phyloP scores from a whole-genome alignment of 1,140 invertebrate genomes.

The Aphelinus certus region DNA sequence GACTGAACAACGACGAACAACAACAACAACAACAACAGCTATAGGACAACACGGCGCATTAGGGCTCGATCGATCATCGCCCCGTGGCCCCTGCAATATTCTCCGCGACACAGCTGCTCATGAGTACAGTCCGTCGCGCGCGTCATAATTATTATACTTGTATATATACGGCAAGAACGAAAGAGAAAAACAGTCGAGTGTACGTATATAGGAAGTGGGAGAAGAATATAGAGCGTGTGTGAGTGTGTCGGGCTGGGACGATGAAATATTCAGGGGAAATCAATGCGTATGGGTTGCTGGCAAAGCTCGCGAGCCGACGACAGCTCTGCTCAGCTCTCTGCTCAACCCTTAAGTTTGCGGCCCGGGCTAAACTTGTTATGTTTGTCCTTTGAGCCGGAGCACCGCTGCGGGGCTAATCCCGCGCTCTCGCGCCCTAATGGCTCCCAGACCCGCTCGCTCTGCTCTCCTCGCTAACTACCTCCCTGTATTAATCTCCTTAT shows the following conservation, averaged over 20 bases:
- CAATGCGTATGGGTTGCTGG: slow-evolving; percentile 54
- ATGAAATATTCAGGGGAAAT: slow-evolving; percentile 66
- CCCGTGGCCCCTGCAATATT: no score
- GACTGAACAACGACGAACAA: no score
- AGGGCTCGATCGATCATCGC: no score
- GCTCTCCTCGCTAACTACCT: background rate
- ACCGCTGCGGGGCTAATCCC: slow-evolving; percentile 58
- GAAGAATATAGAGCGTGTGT: slow-evolving; percentile 38
- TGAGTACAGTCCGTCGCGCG: no score
- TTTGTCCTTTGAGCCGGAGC: slow-evolving; percentile 64
- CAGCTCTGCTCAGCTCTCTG: background rate
- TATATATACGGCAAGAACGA: no score
- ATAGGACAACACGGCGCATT: no score
- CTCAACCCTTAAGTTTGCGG: slow-evolving; percentile 66
- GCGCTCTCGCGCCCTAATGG: slow-evolving; percentile 62
- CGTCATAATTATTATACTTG: no score
- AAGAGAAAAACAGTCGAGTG: no score
- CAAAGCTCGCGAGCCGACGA: slow-evolving; percentile 29
- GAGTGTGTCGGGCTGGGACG: slow-evolving; percentile 46
- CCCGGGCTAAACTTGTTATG: slow-evolving; percentile 64
- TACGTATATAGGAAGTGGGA: background rate
- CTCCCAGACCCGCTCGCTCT: slow-evolving; percentile 32
- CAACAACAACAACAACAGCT: no score
- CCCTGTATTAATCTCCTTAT: background rate
- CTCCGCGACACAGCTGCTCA: no score